Evolutionary conservation across 35 echinoderm and acorn worm species (phyloP).

Genomic region (Ptychodera flava): DNA sequence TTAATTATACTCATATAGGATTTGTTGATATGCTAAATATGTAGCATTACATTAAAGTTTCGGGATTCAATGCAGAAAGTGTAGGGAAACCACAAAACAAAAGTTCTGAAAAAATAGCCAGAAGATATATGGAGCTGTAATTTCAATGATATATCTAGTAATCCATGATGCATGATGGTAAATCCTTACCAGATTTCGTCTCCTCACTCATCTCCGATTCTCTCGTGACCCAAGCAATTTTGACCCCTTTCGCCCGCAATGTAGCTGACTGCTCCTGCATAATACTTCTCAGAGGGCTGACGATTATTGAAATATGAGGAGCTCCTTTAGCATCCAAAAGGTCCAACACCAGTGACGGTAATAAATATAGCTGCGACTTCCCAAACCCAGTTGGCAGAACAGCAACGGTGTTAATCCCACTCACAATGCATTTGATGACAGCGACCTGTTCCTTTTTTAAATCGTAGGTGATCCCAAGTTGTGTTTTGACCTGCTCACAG

Average conservation of each 20-base stretch:
- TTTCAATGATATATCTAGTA: no score
- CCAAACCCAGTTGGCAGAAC: background rate
- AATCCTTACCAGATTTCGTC: background rate
- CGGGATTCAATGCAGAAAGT: no score
- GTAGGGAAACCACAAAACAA: no score
- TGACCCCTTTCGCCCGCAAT: background rate
- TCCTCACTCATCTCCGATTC: background rate
- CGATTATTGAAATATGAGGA: background rate
- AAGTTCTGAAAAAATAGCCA: no score
- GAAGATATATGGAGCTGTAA: no score
- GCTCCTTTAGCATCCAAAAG: background rate
- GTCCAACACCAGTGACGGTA: background rate
- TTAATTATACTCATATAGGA: no score
- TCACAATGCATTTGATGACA: background rate
- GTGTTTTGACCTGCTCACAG: no score
- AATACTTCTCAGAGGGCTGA: background rate
- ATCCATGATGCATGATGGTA: no score
- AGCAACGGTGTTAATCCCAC: background rate
- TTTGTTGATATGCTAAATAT: no score
- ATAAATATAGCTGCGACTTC: background rate
- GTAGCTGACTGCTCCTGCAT: background rate
- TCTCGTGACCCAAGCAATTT: background rate
- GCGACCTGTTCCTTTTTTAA: background rate
- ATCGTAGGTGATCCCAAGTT: no score
- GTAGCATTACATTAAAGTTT: no score